Base-by-base conservation (phyloP, 2,113 vertebrate genomes). In the Percopsis transmontana region DNA sequence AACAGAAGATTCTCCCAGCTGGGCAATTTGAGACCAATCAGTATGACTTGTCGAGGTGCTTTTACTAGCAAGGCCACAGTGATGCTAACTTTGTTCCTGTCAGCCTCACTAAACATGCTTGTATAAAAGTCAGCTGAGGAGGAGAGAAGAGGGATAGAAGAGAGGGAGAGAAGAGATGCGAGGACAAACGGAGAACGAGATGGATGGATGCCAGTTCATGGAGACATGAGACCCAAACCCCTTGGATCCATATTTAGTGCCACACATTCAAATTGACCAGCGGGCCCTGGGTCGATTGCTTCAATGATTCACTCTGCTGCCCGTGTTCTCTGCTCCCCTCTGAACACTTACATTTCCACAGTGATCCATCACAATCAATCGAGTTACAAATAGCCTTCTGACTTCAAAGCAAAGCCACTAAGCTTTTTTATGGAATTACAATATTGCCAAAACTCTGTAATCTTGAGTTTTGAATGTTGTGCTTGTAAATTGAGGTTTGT, bases 21-120 rank as follows among this genome's bases (percentile, higher is more conserved):
- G 82, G 66, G 70, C 80, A 87, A 87, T 92, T 89, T 87, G 66
- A 81, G 83, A 89, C 88, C 88, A 90, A 92, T 91, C 87, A 87
- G 73, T 64, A 64, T 19, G 71, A 85, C 88, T 81, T 86, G 86
- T 88, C 56, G 38, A 77, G 80, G 57, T 64, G 74, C 73, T 83
- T 74, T 61, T 75, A 63, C 74, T 58, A 44, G 66, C 75, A 68
- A 72, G 83, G 64, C 60, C 2, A 33, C 68, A 54, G 64, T 70
- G 62, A 59, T 41, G 67, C 70, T 68, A 55, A 82, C 74, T 87
- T 86, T 83, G 90, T 88, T 90, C 72, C 82, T 82, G 79, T 82
- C 85, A 68, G 81, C 68, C 57, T 62, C 70, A 61, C 74, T 85
- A 81, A 82, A 74, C 72, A 70, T 57, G 69, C 74, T 63, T 61